A percentile compares a stretch with the other conserved stretches of the same genome.
These are phyloP conservation scores for Thryonomys swinderianus DNA, from an alignment of 2,113 vertebrate genomes.

Conservation along the genomic window DNA sequence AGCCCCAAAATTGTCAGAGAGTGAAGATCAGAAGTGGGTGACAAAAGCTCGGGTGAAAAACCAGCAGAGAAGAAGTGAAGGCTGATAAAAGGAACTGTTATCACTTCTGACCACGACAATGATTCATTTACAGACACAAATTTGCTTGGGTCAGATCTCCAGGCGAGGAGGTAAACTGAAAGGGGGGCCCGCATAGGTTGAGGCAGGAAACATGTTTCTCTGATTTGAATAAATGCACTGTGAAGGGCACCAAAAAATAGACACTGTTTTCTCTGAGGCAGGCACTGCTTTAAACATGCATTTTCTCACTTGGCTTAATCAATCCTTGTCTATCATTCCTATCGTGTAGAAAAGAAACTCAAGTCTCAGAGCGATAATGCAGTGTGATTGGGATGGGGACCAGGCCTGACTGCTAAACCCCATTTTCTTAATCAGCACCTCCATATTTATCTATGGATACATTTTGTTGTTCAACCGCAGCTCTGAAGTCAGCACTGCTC, in stretches of 20 bases:
- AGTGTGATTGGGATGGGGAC: background rate
- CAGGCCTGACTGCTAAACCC: background rate
- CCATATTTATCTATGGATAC: background rate
- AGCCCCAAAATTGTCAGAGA: background rate
- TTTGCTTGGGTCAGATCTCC: constrained; percentile 45
- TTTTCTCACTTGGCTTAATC: background rate
- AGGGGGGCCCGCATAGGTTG: background rate
- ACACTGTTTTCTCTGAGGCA: background rate
- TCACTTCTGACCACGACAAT: background rate
- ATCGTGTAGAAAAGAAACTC: background rate
- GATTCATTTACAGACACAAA: background rate
- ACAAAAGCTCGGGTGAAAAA: background rate
- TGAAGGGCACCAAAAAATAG: background rate
- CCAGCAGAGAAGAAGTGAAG: background rate
- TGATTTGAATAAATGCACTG: background rate
- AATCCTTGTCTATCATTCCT: background rate
- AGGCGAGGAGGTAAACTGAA: background rate
- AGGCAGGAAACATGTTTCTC: background rate
- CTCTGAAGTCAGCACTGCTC: background rate
- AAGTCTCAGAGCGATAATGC: background rate
- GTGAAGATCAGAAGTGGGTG: background rate
- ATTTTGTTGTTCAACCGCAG: background rate
- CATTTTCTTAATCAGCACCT: background rate
- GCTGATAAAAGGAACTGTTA: background rate
- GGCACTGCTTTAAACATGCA: background rate